Evolutionary conservation across 2,797 vertebrate genomes (phyloP).

Genomic region (Scleropages formosus): DNA sequence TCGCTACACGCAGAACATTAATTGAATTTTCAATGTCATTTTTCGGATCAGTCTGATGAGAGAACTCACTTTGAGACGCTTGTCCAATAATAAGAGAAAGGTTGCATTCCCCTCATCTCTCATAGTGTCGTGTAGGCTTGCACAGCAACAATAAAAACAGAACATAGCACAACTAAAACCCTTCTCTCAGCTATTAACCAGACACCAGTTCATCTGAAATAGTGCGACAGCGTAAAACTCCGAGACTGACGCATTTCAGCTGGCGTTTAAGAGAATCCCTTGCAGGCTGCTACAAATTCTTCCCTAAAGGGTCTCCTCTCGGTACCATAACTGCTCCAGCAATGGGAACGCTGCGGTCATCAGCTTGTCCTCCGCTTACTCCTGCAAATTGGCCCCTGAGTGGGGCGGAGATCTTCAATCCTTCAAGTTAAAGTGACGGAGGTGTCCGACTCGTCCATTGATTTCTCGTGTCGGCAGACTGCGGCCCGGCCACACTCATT

Average conservation of each 20-base stretch:
- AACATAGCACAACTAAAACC: neutral
- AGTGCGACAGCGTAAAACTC: neutral
- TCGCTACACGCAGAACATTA: conserved; percentile 11
- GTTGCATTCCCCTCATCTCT: neutral
- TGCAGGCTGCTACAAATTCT: no score
- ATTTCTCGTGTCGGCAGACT: conserved; percentile 61
- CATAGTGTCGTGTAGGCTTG: neutral
- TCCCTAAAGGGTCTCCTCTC: neutral
- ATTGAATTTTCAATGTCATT: conserved; percentile 19
- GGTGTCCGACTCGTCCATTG: conserved; percentile 64
- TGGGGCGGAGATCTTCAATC: conserved; percentile 54
- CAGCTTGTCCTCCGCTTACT: conserved; percentile 57
- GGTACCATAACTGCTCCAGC: conserved; percentile 1
- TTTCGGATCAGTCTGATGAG: conserved; percentile 19
- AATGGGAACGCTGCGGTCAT: conserved; percentile 8
- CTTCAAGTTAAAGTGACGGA: conserved; percentile 76
- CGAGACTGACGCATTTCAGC: neutral
- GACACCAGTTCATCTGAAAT: neutral
- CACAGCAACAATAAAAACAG: neutral
- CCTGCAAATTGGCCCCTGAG: conserved; percentile 73
- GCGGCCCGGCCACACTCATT: conserved; percentile 6
- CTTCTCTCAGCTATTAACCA: neutral
- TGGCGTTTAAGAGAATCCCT: no score
- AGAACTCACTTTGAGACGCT: neutral
- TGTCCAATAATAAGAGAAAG: conserved; percentile 16